Conservation (phyloP, 2,113 vertebrate species). For the Rhinoderma darwinii region DNA sequence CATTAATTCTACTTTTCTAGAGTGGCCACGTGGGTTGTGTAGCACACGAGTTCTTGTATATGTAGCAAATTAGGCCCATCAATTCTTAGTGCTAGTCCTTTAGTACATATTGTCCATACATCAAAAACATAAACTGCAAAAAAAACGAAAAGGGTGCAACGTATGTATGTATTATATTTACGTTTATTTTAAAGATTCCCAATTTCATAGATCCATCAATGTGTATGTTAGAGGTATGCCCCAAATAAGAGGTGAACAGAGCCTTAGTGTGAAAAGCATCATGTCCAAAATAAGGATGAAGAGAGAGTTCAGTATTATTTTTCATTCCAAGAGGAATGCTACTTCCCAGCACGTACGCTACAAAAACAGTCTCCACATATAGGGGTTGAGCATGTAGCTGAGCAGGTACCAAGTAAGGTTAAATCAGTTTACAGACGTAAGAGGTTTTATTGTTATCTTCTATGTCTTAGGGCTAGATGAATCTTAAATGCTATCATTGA, state of each 20-base stretch:
- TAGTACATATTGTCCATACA: no score
- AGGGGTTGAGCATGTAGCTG: conserved; percentile 23
- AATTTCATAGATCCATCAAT: neutral
- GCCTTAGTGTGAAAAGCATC: neutral
- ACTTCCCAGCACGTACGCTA: conserved; percentile 16
- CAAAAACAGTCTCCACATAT: conserved; percentile 28
- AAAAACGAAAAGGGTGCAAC: no score
- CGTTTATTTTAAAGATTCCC: no score
- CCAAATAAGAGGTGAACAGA: neutral
- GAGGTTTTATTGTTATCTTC: conserved; percentile 41
- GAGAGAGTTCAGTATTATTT: neutral
- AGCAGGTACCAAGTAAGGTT: conserved; percentile 37
- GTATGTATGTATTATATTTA: no score
- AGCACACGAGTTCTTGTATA: no score
- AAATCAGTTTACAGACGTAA: conserved; percentile 37
- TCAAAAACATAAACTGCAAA: no score
- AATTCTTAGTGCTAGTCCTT: no score
- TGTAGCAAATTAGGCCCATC: no score
- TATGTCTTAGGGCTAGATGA: neutral
- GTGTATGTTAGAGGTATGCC: neutral
- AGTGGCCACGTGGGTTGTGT: no score
- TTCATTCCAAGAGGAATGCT: conserved; percentile 22
- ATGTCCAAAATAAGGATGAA: neutral
- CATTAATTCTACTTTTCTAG: no score
- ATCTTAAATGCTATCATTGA: conserved; percentile 44